Percentiles rank a stretch among this genome's conserved stretches.
phyloP scores from a whole-genome alignment of 2,113 vertebrate species.

The Vimba vimba region DNA sequence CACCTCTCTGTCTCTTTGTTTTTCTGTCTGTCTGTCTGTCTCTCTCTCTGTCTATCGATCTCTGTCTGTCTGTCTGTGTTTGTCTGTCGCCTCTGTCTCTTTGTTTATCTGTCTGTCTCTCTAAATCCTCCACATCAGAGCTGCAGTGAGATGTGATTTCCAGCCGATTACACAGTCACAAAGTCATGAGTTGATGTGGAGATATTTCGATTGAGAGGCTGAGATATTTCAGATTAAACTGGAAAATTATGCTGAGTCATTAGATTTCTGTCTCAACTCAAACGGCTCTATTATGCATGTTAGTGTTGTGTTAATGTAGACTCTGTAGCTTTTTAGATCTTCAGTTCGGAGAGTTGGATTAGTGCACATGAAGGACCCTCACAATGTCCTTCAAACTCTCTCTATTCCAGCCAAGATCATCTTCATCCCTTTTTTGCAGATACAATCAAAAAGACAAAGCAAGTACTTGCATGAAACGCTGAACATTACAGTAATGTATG shows the following conservation, averaged over 20 bases:
- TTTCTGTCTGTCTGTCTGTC: no score
- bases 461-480: not conserved
- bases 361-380: slow-evolving; percentile 1
- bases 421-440: not conserved
- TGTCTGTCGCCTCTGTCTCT: no score
- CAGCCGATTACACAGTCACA: not conserved
- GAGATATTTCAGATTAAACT: not conserved
- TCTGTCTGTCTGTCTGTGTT: not conserved
- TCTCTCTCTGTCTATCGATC: no score
- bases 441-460: not conserved
- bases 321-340: slow-evolving; percentile 19
- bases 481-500: not conserved
- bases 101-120: not conserved
- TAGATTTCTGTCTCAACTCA: not conserved
- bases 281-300: not conserved
- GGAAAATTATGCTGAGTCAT: not conserved
- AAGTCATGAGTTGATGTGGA: not conserved
- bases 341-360: slow-evolving; percentile 19
- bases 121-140: not conserved
- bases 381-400: not conserved
- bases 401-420: not conserved
- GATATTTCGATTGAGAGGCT: not conserved
- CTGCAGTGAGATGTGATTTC: not conserved
- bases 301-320: slow-evolving; percentile 7
- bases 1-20: no score